Evolutionary conservation across 2,113 vertebrate genomes (phyloP).

Genomic region (Mungos mungo): DNA sequence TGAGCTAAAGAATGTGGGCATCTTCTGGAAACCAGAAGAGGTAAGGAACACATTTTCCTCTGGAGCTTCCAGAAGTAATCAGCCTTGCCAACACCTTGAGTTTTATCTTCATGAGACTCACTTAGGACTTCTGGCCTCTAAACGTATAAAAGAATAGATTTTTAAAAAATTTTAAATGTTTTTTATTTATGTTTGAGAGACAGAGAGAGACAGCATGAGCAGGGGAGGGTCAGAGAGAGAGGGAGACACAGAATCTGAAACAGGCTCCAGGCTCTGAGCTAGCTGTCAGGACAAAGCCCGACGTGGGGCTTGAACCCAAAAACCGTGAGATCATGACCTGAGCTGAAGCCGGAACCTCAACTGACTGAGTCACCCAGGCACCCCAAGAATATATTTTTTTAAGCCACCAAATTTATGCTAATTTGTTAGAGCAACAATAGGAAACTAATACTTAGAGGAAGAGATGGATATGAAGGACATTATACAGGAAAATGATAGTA

Average conservation of each 20-base stretch:
- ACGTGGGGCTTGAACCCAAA: no score
- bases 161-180: no score
- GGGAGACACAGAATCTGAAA: no score
- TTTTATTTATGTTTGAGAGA: no score
- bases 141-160: not conserved
- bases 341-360: no score
- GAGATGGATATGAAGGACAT: not conserved
- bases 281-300: no score
- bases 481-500: not conserved
- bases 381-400: not conserved
- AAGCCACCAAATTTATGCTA: not conserved
- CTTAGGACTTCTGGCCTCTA: not conserved
- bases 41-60: not conserved
- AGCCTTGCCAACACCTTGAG: not conserved
- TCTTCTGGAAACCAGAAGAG: not conserved
- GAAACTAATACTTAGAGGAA: not conserved
- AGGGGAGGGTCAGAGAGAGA: no score
- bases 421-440: not conserved
- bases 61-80: not conserved
- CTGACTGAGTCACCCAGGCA: no score
- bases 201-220: no score
- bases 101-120: not conserved
- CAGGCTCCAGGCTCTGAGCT: no score
- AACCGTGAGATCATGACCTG: no score
- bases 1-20: not conserved